Evolutionary conservation across 2,888 invertebrate genomes (phyloP).

Genomic region (Pterostichus madidus): DNA sequence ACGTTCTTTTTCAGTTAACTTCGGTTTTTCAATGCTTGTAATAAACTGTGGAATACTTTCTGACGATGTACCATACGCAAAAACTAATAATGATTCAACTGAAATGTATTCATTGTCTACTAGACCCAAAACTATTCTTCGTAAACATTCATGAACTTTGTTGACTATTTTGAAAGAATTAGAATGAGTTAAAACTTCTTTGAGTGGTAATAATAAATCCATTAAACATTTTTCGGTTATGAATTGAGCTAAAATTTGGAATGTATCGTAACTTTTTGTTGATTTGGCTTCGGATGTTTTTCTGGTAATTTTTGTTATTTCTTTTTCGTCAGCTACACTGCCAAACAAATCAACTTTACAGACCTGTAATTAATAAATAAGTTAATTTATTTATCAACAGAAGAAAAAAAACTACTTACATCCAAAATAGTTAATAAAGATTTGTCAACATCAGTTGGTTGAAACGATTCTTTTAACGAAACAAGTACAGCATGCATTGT

Average conservation of each 20-base stretch:
- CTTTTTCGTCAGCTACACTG: constrained; percentile 92
- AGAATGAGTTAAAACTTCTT: constrained; percentile 87
- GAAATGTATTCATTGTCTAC: constrained; percentile 89
- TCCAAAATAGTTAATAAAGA: constrained; percentile 88
- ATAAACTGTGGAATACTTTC: constrained; percentile 88
- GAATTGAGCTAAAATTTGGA: constrained; percentile 89
- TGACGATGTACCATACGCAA: constrained; percentile 89
- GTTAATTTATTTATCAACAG: constrained; percentile 66
- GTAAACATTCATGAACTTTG: constrained; percentile 90
- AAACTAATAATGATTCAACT: constrained; percentile 86
- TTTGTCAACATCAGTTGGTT: constrained; percentile 88
- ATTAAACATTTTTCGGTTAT: constrained; percentile 88
- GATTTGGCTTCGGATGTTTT: constrained; percentile 91
- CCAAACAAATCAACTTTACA: constrained; percentile 95
- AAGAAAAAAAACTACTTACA: constrained; percentile 75
- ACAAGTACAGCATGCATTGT: constrained; percentile 92
- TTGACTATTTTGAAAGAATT: constrained; percentile 89
- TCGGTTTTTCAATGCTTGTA: constrained; percentile 78
- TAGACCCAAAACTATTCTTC: constrained; percentile 89
- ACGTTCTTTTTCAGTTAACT: constrained; percentile 79
- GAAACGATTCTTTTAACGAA: constrained; percentile 84
- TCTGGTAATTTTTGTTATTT: constrained; percentile 89
- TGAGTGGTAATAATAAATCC: constrained; percentile 89
- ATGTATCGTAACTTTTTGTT: constrained; percentile 91
- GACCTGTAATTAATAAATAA: constrained; percentile 77